Evolutionary conservation across 2,113 vertebrate genomes (phyloP), one percentile per base, ranked within the genome.

Genomic region (Oenanthe oenanthe): DNA sequence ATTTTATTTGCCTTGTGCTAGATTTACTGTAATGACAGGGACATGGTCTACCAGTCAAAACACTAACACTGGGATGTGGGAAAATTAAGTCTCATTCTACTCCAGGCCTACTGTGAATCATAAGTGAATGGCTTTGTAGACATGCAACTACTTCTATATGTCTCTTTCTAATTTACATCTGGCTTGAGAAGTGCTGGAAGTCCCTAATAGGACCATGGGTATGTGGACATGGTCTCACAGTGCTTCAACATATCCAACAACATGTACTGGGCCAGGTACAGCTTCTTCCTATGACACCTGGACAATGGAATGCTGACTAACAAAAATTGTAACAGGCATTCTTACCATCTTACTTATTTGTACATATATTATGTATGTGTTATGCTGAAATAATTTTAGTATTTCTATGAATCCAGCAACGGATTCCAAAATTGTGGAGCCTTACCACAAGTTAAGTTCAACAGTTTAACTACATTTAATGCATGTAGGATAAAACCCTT

Each of bases 251-350:
- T 26, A 34, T 26, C 10, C 47, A 70, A 5, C 24, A 71, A 50
- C 14, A 25, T 1, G 4, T n/a, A n/a, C 19, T 71, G 18, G 24
- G n/a, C 25, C 65, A 89, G 47, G 65, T 17, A 34, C 0, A 0
- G 10, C 7, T 73, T 86, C 54, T 42, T 68, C 24, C 50, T 65
- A 40, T 15, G 65, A n/a, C 2, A 8, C 4, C 9, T 29, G 10
- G 53, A 71, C 42, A 58, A 32, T 13, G 32, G 16, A 62, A 32
- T 54, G 22, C 28, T 25, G 28, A 61, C 18, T 42, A 67, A 36
- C 12, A 50, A 45, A 62, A 88, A 76, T 1, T 29, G 10, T 26
- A 86, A 34, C 8, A 43, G 28, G 12, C 3, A 38, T 58, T 73
- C 81, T 77, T 86, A 38, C 13, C 29, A 22, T n/a, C 72, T 58